Conservation (phyloP, 2,797 vertebrate genomes). For the Myiotriccus ornatus region DNA sequence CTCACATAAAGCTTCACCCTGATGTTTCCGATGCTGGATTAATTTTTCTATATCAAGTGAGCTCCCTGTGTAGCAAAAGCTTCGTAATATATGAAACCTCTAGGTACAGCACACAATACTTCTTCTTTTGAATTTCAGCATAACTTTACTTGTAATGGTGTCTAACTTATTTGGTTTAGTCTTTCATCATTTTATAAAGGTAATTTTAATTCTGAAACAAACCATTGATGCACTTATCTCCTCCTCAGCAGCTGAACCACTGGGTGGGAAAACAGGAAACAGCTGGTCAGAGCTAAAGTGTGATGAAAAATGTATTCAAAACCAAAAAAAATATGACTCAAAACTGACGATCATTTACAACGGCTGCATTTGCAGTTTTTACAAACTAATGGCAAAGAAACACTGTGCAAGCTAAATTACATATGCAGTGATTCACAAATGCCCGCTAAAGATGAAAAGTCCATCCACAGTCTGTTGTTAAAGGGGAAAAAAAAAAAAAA, state of each 20-base stretch:
- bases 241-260: neutral
- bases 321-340: neutral
- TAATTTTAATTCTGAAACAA: conserved; percentile 14
- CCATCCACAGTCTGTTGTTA: neutral
- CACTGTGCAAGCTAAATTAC: neutral
- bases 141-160: neutral
- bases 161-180: neutral
- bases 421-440: neutral
- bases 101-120: neutral
- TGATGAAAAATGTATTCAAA: conserved; percentile 19
- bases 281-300: conserved; percentile 31
- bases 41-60: neutral
- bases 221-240: neutral
- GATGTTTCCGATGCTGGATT: neutral
- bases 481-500: neutral
- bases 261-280: conserved; percentile 58
- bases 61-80: neutral
- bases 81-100: neutral
- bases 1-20: neutral
- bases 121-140: neutral
- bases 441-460: neutral
- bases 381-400: neutral
- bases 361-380: neutral
- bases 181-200: neutral
- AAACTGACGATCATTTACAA: neutral